phyloP scores from a whole-genome alignment of 2,888 invertebrate genomes.

The Sclerodermus sp. region DNA sequence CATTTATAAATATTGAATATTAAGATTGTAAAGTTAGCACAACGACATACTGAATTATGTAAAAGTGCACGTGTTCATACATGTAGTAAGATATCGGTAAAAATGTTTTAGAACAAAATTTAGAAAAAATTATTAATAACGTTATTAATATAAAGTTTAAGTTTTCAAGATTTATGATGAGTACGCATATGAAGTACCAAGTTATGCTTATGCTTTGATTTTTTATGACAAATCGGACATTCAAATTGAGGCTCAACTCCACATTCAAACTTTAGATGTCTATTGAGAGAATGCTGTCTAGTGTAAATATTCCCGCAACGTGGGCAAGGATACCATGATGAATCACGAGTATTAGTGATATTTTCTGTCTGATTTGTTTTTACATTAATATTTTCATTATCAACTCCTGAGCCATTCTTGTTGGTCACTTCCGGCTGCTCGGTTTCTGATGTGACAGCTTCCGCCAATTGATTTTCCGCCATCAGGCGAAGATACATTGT shows the following conservation, averaged over 20 bases:
- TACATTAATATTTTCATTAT: not conserved
- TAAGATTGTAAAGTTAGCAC: no score
- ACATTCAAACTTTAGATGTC: conserved; percentile 65
- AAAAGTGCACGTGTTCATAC: no score
- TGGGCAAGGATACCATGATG: conserved; percentile 54
- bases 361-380: conserved; percentile 12
- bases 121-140: no score
- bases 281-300: conserved; percentile 61
- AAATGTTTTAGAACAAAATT: no score
- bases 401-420: not conserved
- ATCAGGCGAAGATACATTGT: conserved; percentile 40
- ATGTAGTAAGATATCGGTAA: no score
- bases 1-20: no score
- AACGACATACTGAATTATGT: no score
- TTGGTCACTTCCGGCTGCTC: not conserved
- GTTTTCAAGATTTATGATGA: conserved; percentile 51
- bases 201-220: conserved; percentile 63
- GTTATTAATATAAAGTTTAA: no score
- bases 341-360: conserved; percentile 17
- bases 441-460: no score
- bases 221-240: conserved; percentile 66
- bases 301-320: conserved; percentile 65
- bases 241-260: conserved; percentile 66
- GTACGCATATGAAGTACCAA: conserved; percentile 59
- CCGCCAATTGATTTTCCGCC: conserved; percentile 34